phyloP scores from a whole-genome alignment of 2,113 vertebrate genomes.

The Brachirus orientalis region DNA sequence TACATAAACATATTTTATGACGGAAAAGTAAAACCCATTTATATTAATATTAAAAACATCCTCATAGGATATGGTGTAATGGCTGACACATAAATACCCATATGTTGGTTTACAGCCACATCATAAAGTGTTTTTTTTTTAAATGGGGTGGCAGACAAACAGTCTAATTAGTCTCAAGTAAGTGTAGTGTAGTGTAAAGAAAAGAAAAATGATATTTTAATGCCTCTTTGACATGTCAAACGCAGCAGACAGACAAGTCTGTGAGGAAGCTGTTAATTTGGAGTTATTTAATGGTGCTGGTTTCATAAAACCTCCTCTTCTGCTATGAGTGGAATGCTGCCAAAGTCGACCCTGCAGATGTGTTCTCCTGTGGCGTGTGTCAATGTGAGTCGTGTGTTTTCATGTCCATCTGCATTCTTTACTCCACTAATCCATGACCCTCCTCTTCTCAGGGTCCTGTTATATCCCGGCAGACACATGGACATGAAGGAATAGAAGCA shows the following conservation, averaged over 20 bases:
- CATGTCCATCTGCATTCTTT: conserved; percentile 9
- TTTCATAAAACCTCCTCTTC: conserved; percentile 23
- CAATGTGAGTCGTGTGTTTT: conserved; percentile 17
- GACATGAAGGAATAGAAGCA: conserved; percentile 59
- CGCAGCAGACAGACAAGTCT: no score
- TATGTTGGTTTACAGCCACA: neutral
- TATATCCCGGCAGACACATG: conserved; percentile 27
- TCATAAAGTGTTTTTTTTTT: neutral
- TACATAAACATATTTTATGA: neutral
- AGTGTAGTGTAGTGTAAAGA: neutral
- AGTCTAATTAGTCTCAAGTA: neutral
- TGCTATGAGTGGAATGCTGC: conserved; percentile 22
- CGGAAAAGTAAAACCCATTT: neutral
- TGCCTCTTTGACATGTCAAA: neutral
- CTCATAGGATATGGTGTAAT: neutral
- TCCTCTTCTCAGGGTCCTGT: conserved; percentile 52
- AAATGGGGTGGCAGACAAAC: neutral
- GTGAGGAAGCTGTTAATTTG: no score
- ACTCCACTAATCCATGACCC: conserved; percentile 31
- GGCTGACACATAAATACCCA: neutral
- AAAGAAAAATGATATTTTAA: neutral
- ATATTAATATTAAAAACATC: neutral
- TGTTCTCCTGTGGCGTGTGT: conserved; percentile 9
- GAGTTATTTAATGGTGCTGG: neutral
- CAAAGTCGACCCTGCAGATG: conserved; percentile 20